Conservation (phyloP, 2,797 vertebrate genomes). For the Trichosurus vulpecula region DNA sequence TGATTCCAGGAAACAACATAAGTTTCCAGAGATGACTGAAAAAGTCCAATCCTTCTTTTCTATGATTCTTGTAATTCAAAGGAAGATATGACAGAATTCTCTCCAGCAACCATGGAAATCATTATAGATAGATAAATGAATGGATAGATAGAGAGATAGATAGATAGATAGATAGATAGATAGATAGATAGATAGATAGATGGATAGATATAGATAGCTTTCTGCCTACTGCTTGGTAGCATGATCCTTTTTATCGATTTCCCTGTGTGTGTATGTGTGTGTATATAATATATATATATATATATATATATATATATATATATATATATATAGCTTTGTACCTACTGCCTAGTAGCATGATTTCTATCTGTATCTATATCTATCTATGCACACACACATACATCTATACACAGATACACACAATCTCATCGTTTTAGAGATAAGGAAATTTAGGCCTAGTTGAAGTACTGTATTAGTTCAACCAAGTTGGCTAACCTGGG, state of each 20-base stretch:
- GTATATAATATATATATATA: too few species aligned
- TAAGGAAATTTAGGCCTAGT: neutral
- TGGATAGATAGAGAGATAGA: too few species aligned
- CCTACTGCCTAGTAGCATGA: neutral
- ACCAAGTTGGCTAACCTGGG: neutral
- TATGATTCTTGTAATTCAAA: neutral
- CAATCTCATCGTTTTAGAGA: neutral
- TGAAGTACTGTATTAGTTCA: neutral
- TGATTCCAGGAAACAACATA: neutral
- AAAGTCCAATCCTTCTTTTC: neutral
- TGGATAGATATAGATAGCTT: too few species aligned
- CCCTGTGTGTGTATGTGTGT: too few species aligned
- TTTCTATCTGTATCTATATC: neutral
- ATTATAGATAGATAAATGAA: neutral
- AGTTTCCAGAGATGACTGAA: neutral
- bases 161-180: too few species aligned
- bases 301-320: neutral
- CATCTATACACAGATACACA: neutral
- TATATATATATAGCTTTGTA: neutral
- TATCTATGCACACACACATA: too few species aligned
- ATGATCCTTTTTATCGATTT: too few species aligned
- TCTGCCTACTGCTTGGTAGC: too few species aligned
- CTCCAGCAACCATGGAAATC: neutral
- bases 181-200: too few species aligned
- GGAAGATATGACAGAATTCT: neutral